A percentile compares a stretch with the other conserved stretches of the same genome.
Evolutionary conservation across 2,888 invertebrate species (phyloP).

Genomic region (Hypena proboscidalis): DNA sequence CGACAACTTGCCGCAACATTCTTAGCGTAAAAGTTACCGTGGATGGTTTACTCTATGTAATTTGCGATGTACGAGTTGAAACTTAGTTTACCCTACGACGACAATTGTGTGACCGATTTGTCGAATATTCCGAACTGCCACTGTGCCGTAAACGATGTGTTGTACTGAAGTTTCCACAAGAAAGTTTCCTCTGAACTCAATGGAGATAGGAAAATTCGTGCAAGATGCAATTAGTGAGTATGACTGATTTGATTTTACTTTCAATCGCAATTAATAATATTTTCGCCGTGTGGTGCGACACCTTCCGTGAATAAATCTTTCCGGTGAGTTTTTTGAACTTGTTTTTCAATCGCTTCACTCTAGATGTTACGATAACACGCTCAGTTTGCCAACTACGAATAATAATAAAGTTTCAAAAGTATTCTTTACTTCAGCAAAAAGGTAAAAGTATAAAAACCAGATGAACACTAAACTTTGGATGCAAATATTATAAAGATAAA

Average conservation of each 20-base stretch:
- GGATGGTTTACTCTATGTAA: constrained; percentile 84
- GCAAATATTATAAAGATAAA: neutral
- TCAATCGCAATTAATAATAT: constrained; percentile 33
- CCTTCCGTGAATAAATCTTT: constrained; percentile 26
- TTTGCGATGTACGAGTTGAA: constrained; percentile 80
- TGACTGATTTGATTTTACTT: constrained; percentile 48
- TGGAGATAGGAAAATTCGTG: constrained; percentile 62
- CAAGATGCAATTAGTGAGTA: constrained; percentile 74
- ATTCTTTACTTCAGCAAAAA: no score
- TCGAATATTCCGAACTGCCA: constrained; percentile 62
- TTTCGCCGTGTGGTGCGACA: constrained; percentile 10
- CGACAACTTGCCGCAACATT: constrained; percentile 83
- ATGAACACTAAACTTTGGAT: no score
- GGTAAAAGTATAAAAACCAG: no score
- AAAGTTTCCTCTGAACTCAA: constrained; percentile 54
- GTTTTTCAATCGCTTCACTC: constrained; percentile 18
- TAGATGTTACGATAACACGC: constrained; percentile 12
- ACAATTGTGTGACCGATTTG: constrained; percentile 69
- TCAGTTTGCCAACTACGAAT: constrained; percentile 13
- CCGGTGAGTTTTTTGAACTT: constrained; percentile 31
- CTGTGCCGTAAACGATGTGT: constrained; percentile 63
- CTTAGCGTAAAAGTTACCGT: constrained; percentile 84
- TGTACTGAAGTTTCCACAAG: constrained; percentile 57
- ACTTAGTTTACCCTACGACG: constrained; percentile 62
- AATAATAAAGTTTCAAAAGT: constrained; percentile 2